Evolutionary conservation across 1,140 invertebrate species (phyloP), one percentile per base, ranked within the genome.

Genomic region (Microplitis mediator): DNA sequence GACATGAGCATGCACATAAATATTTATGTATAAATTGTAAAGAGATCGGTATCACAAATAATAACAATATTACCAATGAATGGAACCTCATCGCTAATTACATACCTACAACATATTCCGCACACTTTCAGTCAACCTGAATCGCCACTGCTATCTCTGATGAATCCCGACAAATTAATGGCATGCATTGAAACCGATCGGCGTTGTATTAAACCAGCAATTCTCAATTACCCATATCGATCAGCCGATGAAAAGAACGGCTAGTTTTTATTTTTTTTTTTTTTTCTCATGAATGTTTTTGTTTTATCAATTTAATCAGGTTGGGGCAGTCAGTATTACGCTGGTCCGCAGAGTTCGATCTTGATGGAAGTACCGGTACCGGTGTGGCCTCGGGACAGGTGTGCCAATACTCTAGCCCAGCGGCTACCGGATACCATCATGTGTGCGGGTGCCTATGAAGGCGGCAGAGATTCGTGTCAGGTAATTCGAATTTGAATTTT

Each of bases 381-480:
- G 0, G 88, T 97, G 65, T 97, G 95, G 95, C 88, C 91, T 0
- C 92, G 92, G 39, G 78, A 90, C 6, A 88, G 89, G 51, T 96
- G 95, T 76, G 84, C 89, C 2, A 80, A 85, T 3, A 89, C 91
- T 11, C 93, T 93, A 84, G 87, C 81, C 56, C 91, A 89, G 85
- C 88, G 82, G 14, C 89, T 93, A 75, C 86, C 91, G 9, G 88
- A 92, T 1, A 91, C 90, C 32, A 89, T 89, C 4, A 71, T 95
- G 16, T 95, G 94, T 77, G 94, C 94, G 13, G 94, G 92, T 51
- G 89, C 85, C 3, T 90, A 88, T 34, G 88, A 91, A 39, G 93
- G 93, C 3, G 92, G 92, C 8, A 90, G 90, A 75, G 94, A 96
- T 81, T 91, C 94, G 34, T 96, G 94, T 83, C 92, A 94, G 89